phyloP scores from a whole-genome alignment of 2,113 vertebrate species.

The Murina feae region DNA sequence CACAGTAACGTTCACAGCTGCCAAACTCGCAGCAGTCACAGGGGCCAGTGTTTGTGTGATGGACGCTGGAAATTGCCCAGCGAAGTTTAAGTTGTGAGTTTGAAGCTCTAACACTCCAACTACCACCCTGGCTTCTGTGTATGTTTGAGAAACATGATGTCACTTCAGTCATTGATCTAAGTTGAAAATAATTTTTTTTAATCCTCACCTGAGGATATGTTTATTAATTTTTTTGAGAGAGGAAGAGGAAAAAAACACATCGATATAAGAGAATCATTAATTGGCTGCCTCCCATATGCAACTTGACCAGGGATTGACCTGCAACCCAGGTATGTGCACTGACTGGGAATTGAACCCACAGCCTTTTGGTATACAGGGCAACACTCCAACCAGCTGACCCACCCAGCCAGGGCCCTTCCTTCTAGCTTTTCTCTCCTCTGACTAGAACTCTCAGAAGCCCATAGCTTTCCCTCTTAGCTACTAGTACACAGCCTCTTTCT shows the following conservation, averaged over 20 bases:
- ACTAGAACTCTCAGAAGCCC: not conserved
- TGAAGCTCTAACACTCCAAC: not conserved
- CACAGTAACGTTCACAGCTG: accelerated
- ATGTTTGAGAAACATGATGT: not conserved
- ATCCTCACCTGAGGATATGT: not conserved
- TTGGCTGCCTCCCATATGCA: not conserved
- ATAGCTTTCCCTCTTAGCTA: no score
- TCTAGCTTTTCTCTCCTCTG: not conserved
- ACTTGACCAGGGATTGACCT: not conserved
- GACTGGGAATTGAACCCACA: not conserved
- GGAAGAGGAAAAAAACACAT: not conserved
- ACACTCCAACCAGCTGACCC: not conserved
- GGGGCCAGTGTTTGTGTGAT: not conserved
- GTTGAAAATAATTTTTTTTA: not conserved
- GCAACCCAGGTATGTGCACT: not conserved
- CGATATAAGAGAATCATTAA: not conserved
- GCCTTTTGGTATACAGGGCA: not conserved
- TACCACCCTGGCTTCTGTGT: not conserved
- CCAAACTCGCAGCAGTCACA: not conserved
- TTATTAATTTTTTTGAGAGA: not conserved
- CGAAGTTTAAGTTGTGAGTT: not conserved
- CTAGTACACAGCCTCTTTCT: not conserved
- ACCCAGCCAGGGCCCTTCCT: not conserved
- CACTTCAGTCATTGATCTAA: not conserved
- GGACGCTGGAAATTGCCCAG: not conserved